Conservation (phyloP, 35 echinoderm and acorn worm genomes). For the Apostichopus californicus region DNA sequence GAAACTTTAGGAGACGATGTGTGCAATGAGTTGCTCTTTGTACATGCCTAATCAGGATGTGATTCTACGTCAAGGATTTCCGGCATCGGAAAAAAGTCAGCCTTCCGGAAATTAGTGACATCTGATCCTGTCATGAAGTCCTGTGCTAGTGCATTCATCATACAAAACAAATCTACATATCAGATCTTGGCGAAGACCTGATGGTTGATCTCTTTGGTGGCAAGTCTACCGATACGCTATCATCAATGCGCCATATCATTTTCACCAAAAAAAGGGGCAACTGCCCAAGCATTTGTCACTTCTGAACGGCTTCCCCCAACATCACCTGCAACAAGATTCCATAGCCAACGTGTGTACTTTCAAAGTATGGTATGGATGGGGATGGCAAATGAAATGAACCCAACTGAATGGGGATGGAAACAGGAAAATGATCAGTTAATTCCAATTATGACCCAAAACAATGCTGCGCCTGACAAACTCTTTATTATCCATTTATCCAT, state of each 20-base stretch:
- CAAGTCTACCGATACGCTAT: not conserved
- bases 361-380: slow-evolving; percentile 57
- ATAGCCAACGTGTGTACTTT: slow-evolving; percentile 42
- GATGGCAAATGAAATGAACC: slow-evolving; percentile 15
- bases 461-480: slow-evolving; percentile 30
- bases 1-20: not conserved
- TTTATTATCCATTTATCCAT: slow-evolving; percentile 4
- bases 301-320: slow-evolving; percentile 43
- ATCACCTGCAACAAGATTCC: slow-evolving; percentile 12
- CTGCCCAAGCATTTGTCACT: slow-evolving; percentile 33
- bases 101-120: no score
- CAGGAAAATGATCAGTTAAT: slow-evolving; percentile 25
- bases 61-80: no score
- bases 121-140: no score
- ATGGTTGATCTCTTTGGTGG: slow-evolving; percentile 34
- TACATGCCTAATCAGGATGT: no score
- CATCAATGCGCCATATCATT: slow-evolving; percentile 27
- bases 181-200: not conserved
- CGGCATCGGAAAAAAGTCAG: no score
- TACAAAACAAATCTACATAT: not conserved
- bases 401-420: slow-evolving; percentile 48
- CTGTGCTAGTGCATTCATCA: not conserved
- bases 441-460: slow-evolving; percentile 31
- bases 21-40: not conserved
- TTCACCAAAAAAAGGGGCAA: not conserved